Conservation (phyloP, 2,888 invertebrate genomes). For the Hipparchia semele region DNA sequence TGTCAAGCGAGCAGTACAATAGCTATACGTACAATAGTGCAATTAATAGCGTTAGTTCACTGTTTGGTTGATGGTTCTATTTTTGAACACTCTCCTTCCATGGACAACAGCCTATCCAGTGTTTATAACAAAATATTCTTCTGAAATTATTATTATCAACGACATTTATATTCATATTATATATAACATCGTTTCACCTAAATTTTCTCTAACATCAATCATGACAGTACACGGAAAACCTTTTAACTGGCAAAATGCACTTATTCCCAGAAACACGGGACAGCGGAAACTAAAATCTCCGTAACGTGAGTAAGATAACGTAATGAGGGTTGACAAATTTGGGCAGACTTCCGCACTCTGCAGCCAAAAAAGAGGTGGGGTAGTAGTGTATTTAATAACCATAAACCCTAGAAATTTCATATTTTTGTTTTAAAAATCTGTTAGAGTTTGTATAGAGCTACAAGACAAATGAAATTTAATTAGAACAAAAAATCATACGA, state of each 20-base stretch:
- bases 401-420: background rate
- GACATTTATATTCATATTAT: constrained; percentile 14
- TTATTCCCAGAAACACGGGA: constrained; percentile 22
- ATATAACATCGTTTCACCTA: constrained; percentile 25
- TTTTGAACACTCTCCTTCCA: too few relatives aligned
- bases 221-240: constrained; percentile 59
- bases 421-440: too few relatives aligned
- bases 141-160: constrained; percentile 8
- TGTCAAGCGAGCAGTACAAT: too few relatives aligned
- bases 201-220: constrained; percentile 45
- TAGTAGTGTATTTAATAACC: background rate
- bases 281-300: constrained; percentile 56
- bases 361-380: constrained; percentile 31
- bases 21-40: too few relatives aligned
- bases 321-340: constrained; percentile 73
- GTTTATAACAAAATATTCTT: background rate
- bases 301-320: constrained; percentile 60
- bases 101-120: too few relatives aligned
- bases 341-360: constrained; percentile 57
- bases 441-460: too few relatives aligned
- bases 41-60: too few relatives aligned
- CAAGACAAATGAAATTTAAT: too few relatives aligned
- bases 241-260: constrained; percentile 47
- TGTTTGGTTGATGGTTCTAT: too few relatives aligned
- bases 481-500: too few relatives aligned